These are phyloP conservation scores for Orgyia antiqua DNA, from an alignment of 2,888 invertebrate species.

Conservation along the genomic window DNA sequence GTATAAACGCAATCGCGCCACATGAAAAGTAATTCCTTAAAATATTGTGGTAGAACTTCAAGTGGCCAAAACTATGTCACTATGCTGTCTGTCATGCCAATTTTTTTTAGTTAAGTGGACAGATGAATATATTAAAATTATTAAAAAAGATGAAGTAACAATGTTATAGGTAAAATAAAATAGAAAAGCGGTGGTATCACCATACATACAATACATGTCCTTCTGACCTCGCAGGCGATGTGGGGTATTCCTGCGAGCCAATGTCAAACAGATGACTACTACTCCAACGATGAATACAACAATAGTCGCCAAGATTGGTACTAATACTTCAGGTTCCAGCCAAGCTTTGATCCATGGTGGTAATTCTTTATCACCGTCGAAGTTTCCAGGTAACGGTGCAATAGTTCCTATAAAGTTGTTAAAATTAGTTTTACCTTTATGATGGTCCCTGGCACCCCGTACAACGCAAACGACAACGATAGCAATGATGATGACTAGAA, in stretches of 20 bases:
- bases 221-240: constrained; percentile 89
- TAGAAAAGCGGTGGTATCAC: constrained; percentile 62
- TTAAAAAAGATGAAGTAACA: constrained; percentile 3
- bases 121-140: constrained; percentile 3
- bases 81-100: too few species aligned
- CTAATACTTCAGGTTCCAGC: constrained; percentile 93
- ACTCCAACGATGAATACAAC: constrained; percentile 94
- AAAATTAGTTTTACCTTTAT: constrained; percentile 84
- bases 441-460: constrained; percentile 88
- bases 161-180: constrained; percentile 19
- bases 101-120: too few species aligned
- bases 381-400: constrained; percentile 85
- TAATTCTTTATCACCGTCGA: constrained; percentile 70
- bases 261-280: constrained; percentile 92
- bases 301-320: constrained; percentile 92
- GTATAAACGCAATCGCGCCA: too few species aligned
- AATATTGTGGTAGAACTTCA: too few species aligned
- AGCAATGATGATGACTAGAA: constrained; percentile 95
- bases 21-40: too few species aligned
- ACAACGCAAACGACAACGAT: constrained; percentile 95
- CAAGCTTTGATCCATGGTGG: constrained; percentile 90
- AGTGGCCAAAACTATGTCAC: too few species aligned
- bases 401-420: constrained; percentile 82
- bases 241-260: constrained; percentile 90
- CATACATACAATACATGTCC: constrained; percentile 86